Conservation (phyloP, 1,140 invertebrate genomes). For the Chlorops oryzae region DNA sequence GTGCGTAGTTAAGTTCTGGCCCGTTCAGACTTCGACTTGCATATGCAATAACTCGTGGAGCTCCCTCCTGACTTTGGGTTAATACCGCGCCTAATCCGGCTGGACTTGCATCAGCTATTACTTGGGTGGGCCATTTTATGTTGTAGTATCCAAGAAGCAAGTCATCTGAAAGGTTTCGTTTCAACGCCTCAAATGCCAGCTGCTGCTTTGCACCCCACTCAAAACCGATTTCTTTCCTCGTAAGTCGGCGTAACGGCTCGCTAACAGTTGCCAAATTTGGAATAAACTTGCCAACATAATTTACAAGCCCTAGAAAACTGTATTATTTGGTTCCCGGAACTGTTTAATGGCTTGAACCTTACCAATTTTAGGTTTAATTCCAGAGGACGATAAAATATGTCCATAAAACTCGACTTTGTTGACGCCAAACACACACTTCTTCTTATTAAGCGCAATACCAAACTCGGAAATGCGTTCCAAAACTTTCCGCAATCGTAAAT, state of each 20-base stretch:
- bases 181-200: conserved; percentile 15
- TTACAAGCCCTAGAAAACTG: conserved; percentile 36
- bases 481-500: conserved; percentile 22
- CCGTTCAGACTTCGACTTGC: conserved; percentile 27
- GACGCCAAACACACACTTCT: conserved; percentile 26
- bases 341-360: conserved; percentile 18
- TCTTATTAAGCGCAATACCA: conserved; percentile 23
- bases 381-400: conserved; percentile 22
- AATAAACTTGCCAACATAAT: conserved; percentile 28
- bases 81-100: conserved; percentile 3
- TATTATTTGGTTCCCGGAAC: conserved; percentile 19
- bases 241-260: conserved; percentile 25
- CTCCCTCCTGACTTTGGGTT: not conserved
- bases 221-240: conserved; percentile 8
- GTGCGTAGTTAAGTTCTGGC: conserved; percentile 47
- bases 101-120: conserved; percentile 4
- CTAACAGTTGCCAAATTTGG: conserved; percentile 30
- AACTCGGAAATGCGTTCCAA: conserved; percentile 16
- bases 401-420: conserved; percentile 30
- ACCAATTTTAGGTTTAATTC: conserved; percentile 19
- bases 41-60: conserved; percentile 5
- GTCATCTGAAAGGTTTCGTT: conserved; percentile 10
- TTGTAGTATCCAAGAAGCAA: not conserved
- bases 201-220: conserved; percentile 11
- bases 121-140: not conserved